Conservation (phyloP, 2,888 invertebrate species). For the Zygothrica quintamaculata region DNA sequence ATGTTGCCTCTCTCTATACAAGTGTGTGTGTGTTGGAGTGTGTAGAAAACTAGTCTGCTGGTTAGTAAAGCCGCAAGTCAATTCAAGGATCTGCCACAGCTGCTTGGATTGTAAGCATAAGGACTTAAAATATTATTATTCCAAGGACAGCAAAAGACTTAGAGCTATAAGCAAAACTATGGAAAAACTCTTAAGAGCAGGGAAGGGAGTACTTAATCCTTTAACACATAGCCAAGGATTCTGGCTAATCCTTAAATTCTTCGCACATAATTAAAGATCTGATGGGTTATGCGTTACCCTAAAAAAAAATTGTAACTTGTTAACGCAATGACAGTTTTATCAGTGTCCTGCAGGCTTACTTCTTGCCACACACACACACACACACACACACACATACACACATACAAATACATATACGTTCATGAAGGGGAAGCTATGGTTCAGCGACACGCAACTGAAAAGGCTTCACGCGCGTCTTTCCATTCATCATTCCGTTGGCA, state of each 20-base stretch:
- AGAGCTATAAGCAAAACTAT: no score
- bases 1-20: constrained; percentile 34
- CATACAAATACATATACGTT: no score
- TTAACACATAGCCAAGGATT: no score
- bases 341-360: constrained; percentile 32
- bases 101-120: no score
- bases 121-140: no score
- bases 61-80: constrained; percentile 49
- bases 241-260: constrained; percentile 19
- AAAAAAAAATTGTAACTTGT: constrained; percentile 1
- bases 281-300: neutral
- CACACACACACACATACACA: no score
- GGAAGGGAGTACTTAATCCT: no score
- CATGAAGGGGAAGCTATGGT: constrained; percentile 37
- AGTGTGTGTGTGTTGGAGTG: constrained; percentile 9
- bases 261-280: constrained; percentile 27
- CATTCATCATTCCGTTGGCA: no score
- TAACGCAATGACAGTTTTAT: constrained; percentile 5
- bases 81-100: no score
- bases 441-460: constrained; percentile 70
- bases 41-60: constrained; percentile 41
- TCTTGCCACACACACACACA: neutral
- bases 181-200: no score
- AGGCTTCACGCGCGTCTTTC: constrained; percentile 65
- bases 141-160: no score